Evolutionary conservation across 2,113 vertebrate genomes (phyloP).

Genomic region (Sinocyclocheilus rhinocerous): DNA sequence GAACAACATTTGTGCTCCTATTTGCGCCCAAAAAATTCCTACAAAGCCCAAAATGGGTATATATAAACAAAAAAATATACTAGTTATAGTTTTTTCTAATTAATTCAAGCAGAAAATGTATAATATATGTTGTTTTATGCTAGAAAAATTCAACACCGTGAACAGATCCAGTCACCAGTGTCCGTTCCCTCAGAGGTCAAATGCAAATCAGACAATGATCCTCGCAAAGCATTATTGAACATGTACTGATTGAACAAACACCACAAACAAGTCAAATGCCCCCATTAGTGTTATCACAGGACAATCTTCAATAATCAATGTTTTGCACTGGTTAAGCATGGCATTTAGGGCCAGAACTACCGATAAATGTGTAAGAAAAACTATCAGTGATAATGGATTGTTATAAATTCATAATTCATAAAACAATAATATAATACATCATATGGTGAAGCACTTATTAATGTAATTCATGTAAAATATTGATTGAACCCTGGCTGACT

Average conservation of each 20-base stretch:
- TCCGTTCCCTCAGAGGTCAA: slow-evolving; percentile 3
- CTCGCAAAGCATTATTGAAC: slow-evolving; percentile 26
- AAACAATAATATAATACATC: neutral
- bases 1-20: neutral
- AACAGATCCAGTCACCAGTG: neutral
- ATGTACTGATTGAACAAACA: slow-evolving; percentile 19
- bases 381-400: neutral
- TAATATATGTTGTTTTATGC: neutral
- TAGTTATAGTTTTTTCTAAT: neutral
- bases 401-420: neutral
- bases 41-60: neutral
- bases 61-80: neutral
- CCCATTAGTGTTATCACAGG: slow-evolving; percentile 50
- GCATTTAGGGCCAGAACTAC: neutral
- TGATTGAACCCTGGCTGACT: neutral
- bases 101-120: too few species aligned
- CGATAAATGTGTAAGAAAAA: neutral
- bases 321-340: slow-evolving; percentile 47
- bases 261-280: slow-evolving; percentile 54
- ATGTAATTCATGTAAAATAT: neutral
- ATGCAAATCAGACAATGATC: neutral
- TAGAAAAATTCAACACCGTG: neutral
- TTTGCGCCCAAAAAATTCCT: neutral
- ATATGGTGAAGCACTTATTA: neutral
- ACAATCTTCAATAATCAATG: slow-evolving; percentile 63